Evolutionary conservation across 2,113 vertebrate species (phyloP).

Genomic region (Bambusicola thoracicus): DNA sequence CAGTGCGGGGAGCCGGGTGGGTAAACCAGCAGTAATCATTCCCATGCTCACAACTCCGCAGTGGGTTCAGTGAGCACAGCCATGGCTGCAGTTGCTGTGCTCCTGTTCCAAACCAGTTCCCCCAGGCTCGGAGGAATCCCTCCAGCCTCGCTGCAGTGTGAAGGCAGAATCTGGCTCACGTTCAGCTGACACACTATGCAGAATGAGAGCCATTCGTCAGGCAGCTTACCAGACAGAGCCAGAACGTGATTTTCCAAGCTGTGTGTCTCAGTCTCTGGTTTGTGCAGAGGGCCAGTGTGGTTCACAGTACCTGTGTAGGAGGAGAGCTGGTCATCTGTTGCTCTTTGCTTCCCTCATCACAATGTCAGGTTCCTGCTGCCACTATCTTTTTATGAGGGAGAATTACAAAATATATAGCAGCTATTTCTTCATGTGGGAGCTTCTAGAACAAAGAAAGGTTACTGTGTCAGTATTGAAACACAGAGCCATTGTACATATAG

Average conservation of each 20-base stretch:
- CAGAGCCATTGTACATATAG: neutral
- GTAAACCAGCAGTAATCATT: neutral
- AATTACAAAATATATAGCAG: conserved; percentile 27
- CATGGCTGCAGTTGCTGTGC: neutral
- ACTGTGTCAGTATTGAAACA: conserved; percentile 30
- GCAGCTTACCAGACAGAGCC: neutral
- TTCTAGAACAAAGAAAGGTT: conserved; percentile 46
- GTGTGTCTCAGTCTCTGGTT: neutral
- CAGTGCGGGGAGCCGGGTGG: neutral
- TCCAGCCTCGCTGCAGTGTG: neutral
- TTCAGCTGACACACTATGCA: neutral
- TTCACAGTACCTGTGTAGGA: neutral
- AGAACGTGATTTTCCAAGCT: neutral
- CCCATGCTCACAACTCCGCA: neutral
- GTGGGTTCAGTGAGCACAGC: fast-evolving
- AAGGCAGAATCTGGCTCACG: neutral
- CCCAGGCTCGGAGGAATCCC: neutral
- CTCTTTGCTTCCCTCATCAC: neutral
- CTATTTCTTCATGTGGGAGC: conserved; percentile 58
- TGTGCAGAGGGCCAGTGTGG: neutral
- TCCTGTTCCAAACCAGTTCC: neutral
- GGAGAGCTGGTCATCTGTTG: neutral
- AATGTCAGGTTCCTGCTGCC: neutral
- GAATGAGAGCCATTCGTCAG: neutral
- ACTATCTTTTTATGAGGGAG: neutral